Percentiles rank a stretch among this genome's conserved stretches.
These are phyloP conservation scores for Rissa tridactyla DNA, from an alignment of 2,113 vertebrate species.

Conservation along the genomic window DNA sequence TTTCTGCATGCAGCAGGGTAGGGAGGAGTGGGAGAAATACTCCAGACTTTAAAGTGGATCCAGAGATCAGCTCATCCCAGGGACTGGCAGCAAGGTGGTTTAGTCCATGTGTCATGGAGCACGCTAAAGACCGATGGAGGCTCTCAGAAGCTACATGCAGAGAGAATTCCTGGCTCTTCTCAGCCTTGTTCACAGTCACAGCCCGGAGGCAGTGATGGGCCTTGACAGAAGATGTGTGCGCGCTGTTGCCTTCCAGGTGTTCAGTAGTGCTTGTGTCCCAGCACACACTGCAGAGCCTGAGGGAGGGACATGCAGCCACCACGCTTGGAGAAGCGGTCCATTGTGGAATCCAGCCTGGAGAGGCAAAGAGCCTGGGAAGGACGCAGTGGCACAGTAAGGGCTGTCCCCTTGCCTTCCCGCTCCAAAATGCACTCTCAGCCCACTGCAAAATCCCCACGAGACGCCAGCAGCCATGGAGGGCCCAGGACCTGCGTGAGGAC, in stretches of 20 bases:
- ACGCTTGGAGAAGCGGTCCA: neutral
- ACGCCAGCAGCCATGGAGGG: neutral
- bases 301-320: neutral
- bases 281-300: neutral
- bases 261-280: neutral
- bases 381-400: neutral
- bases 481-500: neutral
- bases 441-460: neutral
- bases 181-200: neutral
- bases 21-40: neutral
- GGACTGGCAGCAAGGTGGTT: neutral
- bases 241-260: neutral
- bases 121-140: neutral
- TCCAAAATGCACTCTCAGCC: neutral
- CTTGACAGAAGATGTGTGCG: neutral
- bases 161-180: neutral
- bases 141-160: neutral
- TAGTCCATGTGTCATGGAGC: neutral
- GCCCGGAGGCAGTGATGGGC: neutral
- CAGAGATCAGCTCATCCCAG: neutral
- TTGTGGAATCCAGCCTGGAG: neutral
- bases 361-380: accelerated
- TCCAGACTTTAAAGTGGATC: neutral
- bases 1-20: neutral
- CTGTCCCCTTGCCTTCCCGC: neutral